phyloP scores from a whole-genome alignment of 2,888 invertebrate genomes.

The Luperina testacea region DNA sequence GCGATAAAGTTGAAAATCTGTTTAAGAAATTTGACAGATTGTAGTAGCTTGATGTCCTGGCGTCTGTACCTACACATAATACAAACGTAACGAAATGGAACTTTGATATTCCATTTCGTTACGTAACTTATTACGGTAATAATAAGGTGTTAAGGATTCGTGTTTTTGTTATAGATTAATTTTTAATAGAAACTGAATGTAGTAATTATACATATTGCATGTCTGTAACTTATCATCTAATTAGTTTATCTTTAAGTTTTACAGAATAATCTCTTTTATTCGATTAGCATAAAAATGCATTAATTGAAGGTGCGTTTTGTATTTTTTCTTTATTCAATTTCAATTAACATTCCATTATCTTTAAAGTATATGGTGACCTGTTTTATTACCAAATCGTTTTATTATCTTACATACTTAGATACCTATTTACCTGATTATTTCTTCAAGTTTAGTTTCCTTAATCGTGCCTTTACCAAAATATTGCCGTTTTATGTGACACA shows the following conservation, averaged over 20 bases:
- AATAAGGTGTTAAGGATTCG: slow-evolving; percentile 4
- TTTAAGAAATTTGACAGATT: too few relatives aligned
- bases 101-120: slow-evolving; percentile 9
- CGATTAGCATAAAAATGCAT: neutral
- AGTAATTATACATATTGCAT: neutral
- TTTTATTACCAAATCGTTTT: neutral
- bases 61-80: too few relatives aligned
- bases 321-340: neutral
- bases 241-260: neutral
- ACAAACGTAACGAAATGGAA: neutral
- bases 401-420: too few relatives aligned
- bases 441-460: too few relatives aligned
- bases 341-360: neutral
- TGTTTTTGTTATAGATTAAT: slow-evolving; percentile 3
- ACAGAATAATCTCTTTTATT: neutral
- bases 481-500: neutral
- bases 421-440: neutral
- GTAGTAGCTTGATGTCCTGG: too few relatives aligned
- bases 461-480: neutral
- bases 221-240: neutral
- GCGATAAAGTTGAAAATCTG: too few relatives aligned
- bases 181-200: neutral
- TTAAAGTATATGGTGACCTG: neutral
- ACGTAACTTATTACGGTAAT: neutral
- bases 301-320: neutral